phyloP scores from a whole-genome alignment of 2,113 vertebrate genomes.

The Psilopsiagon aurifrons region DNA sequence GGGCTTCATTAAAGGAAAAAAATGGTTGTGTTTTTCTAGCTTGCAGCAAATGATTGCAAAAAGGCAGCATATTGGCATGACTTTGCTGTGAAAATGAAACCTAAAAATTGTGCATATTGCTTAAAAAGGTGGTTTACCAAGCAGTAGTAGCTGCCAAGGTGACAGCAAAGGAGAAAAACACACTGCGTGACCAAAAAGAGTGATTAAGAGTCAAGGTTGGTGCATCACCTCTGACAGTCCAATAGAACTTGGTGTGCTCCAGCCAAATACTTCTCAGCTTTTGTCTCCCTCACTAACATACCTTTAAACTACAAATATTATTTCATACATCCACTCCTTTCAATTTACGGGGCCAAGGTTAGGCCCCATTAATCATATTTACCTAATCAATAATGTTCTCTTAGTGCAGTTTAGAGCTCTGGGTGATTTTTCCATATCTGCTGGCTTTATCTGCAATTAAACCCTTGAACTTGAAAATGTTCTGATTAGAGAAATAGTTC shows the following conservation, averaged over 20 bases:
- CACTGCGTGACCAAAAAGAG: not conserved
- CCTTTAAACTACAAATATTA: not conserved
- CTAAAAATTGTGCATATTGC: not conserved
- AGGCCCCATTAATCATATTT: not conserved
- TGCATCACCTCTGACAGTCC: not conserved
- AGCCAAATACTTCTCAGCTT: not conserved
- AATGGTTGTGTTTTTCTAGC: not conserved
- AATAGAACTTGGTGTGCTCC: not conserved
- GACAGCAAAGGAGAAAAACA: not conserved
- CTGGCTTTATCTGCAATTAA: not conserved
- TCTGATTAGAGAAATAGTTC: not conserved
- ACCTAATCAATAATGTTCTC: not conserved
- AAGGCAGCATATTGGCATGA: not conserved
- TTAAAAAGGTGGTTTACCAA: not conserved
- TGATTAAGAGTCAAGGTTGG: not conserved
- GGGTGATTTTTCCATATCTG: not conserved
- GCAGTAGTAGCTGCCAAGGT: not conserved
- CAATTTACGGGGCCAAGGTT: not conserved
- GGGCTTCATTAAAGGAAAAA: not conserved
- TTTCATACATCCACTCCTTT: not conserved
- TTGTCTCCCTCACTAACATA: not conserved
- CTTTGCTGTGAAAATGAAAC: not conserved
- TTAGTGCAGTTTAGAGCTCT: not conserved
- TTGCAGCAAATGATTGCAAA: not conserved
- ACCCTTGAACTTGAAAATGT: not conserved